phyloP scores from a whole-genome alignment of 2,888 invertebrate species.

The Nowickia ferox region DNA sequence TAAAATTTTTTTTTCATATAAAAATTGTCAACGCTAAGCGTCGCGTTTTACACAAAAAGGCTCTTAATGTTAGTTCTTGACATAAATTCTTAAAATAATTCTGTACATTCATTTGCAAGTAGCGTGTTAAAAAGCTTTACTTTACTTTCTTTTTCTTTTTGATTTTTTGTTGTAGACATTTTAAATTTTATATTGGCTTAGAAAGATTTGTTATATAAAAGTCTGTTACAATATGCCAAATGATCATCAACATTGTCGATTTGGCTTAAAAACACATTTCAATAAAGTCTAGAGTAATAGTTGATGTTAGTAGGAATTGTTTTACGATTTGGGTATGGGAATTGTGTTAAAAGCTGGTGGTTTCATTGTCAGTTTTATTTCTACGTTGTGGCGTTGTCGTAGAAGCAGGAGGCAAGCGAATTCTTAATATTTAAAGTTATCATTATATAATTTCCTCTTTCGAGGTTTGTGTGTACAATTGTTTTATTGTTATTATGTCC shows the following conservation, averaged over 20 bases:
- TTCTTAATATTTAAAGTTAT: constrained; percentile 57
- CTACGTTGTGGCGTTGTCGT: background rate
- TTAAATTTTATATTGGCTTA: background rate
- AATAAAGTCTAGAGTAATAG: constrained; percentile 2
- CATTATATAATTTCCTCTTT: constrained; percentile 70
- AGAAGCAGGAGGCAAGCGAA: background rate
- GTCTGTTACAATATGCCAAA: background rate
- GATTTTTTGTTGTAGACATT: background rate
- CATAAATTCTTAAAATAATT: constrained; percentile 29
- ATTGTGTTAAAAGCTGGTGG: constrained; percentile 23
- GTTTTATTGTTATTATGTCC: constrained; percentile 79
- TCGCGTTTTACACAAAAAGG: too few relatives aligned
- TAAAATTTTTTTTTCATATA: too few relatives aligned
- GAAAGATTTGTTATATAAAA: too few relatives aligned
- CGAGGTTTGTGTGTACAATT: constrained; percentile 73
- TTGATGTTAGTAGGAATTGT: background rate
- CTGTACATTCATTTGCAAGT: constrained; percentile 5
- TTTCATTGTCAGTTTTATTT: constrained; percentile 24
- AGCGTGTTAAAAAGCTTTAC: background rate
- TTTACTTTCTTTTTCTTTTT: background rate
- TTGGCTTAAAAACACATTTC: constrained; percentile 1
- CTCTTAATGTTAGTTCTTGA: background rate
- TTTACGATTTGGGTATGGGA: background rate
- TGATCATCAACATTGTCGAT: background rate
- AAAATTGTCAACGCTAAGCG: too few relatives aligned